Evolutionary conservation across 2,113 vertebrate genomes (phyloP), one percentile per base, ranked within the genome.

Genomic region (Mohoua ochrocephala): DNA sequence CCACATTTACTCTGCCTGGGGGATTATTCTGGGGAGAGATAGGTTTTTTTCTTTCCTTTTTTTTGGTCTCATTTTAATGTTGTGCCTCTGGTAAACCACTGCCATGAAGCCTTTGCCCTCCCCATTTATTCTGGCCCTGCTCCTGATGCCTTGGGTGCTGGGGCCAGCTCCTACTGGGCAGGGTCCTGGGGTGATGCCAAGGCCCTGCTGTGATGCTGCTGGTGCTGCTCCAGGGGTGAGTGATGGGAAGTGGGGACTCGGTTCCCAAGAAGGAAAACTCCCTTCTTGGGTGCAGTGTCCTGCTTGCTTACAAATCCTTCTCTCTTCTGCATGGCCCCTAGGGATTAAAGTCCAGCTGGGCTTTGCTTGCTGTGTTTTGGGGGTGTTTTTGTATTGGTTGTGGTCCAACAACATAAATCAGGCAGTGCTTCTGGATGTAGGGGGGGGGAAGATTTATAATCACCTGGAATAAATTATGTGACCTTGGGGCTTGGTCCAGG

Each of bases 161-260:
- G 78, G 39, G 3, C 42, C 4, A 3, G 75, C 31, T 2, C 45
- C 20, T 24, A 41, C 64, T 15, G 39, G 24, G 24, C 79, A 33
- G 49, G 65, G 4, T 41, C 49, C 75, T 1, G 7, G 37, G 17
- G 9, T 1, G 21, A 21, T 73, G 47, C 89, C 19, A 11, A 39
- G 44, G 7, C 65, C 89, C 31, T 7, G 3, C 37, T 60, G 68
- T 2, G 22, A 41, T 47, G 73, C 59, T 79, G 41, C 93, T 33
- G 22, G 9, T 67, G 50, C 60, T 78, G 52, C 27, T 26, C 35
- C 1, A 1, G 67, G 42, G 86, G 96, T 97, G 86, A 97, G 96
- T 37, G 24, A 53, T 30, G 69, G 37, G 19, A 30, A 28, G 3
- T 0, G 1, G 11, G 31, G 20, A 3, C 8, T 33, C 0, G 0